Evolutionary conservation across 2,888 invertebrate species (phyloP), one percentile per base, ranked within the genome.

Genomic region (Apocheima hispidaria): DNA sequence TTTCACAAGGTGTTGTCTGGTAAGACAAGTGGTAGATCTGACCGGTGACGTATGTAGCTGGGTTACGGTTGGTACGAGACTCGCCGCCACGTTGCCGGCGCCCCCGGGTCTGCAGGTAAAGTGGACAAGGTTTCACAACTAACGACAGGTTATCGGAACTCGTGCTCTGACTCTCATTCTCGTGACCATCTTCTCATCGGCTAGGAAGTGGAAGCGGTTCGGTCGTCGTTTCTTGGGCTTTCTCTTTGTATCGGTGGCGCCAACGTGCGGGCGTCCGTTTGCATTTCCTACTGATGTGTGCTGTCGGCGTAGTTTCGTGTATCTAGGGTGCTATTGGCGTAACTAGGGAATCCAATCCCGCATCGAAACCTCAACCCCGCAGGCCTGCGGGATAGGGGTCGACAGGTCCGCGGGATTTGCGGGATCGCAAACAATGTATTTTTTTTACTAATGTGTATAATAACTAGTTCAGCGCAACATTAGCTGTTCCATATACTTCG

Each of bases 1-100:
- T 92, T 92, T 91, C 90, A 92, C 88, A 92, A 92, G 92, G 92
- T 92, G 88, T 91, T 92, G 91, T 90, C 92, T 92, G 90, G 88
- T 92, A 92, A 90, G 90, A 92, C 90, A 89, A 77, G 80, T 81
- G 90, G n/a, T 92, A 92, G 92, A 92, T 92, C 92, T 90, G 92
- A 85, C 82, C 83, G 88, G 81, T 81, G 90, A 88, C 82, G 90
- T 87, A 83, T 86, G 79, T 90, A 85, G 84, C 87, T 79, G 87
- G 84, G 84, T 87, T 81, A 87, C 84, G 88, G 88, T 90, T 86
- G 85, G 88, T 91, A 88, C 87, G 26, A 49, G 49, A 23, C 81
- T 84, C 85, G 84, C 84, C 78, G 88, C 86, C 74, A 73, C 78
- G 50, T 53, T 21, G 54, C 54, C 54, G 85, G 82, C 83, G 86